These are phyloP conservation scores for Psylliodes chrysocephalus DNA, from an alignment of 2,888 invertebrate species.

Conservation along the genomic window DNA sequence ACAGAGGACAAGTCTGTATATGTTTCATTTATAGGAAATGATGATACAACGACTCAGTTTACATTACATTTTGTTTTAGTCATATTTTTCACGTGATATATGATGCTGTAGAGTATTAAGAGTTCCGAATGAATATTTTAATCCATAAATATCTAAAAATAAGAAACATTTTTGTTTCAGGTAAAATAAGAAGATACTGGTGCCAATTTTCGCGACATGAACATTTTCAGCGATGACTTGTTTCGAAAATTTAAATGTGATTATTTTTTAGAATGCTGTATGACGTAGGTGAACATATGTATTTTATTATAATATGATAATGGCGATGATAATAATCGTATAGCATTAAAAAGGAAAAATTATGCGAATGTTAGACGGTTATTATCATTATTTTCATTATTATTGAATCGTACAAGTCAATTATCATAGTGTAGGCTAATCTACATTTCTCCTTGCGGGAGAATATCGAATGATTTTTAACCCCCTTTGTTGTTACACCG, in stretches of 20 bases:
- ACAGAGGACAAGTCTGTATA: too few relatives aligned
- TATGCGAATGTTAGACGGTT: too few relatives aligned
- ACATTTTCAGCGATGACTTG: constrained; percentile 34
- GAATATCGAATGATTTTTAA: constrained; percentile 36
- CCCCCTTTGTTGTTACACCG: constrained; percentile 22
- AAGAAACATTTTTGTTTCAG: constrained; percentile 50
- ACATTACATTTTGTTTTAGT: too few relatives aligned
- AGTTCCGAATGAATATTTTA: too few relatives aligned
- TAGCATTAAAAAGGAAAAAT: too few relatives aligned
- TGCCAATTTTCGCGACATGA: constrained; percentile 54
- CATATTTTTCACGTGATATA: too few relatives aligned
- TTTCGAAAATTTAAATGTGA: constrained; percentile 32
- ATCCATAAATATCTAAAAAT: too few relatives aligned
- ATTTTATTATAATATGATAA: constrained; percentile 20
- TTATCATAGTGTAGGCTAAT: constrained; percentile 43
- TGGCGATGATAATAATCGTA: not conserved
- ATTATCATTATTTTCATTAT: constrained; percentile 5
- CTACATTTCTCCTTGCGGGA: not conserved
- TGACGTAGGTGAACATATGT: constrained; percentile 32
- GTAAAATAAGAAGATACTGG: constrained; percentile 59
- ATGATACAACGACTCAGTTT: too few relatives aligned
- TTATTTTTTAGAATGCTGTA: constrained; percentile 30
- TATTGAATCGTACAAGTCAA: constrained; percentile 49
- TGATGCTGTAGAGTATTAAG: too few relatives aligned
- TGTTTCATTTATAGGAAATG: too few relatives aligned